A percentile compares a stretch with the other conserved stretches of the same genome.
Conservation (phyloP, 1,140 invertebrate genomes). For the Archivesica marissinica region DNA sequence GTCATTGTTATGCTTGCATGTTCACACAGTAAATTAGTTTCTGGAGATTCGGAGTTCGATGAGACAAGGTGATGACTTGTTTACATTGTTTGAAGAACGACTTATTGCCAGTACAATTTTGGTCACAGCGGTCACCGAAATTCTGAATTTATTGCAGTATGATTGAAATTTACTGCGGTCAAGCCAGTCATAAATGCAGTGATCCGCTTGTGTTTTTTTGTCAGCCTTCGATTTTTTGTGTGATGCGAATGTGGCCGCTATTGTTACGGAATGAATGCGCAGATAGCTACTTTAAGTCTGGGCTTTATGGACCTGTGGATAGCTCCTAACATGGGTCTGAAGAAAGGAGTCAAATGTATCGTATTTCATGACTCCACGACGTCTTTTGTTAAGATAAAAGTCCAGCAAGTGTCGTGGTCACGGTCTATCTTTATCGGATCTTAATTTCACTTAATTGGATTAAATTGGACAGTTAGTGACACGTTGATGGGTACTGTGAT, state of each 20-base stretch:
- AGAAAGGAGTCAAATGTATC: not conserved
- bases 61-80: conserved; percentile 32
- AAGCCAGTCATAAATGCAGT: not conserved
- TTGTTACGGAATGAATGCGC: not conserved
- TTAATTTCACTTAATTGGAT: conserved; percentile 28
- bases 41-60: conserved; percentile 7
- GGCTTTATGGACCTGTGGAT: no score
- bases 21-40: conserved; percentile 43
- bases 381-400: not conserved
- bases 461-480: conserved; percentile 26
- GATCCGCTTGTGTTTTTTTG: no score
- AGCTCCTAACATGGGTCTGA: not conserved
- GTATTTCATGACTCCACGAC: not conserved
- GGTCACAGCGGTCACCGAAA: conserved; percentile 11
- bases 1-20: conserved; percentile 29
- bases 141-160: conserved; percentile 31
- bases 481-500: not conserved
- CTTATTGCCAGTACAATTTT: conserved; percentile 28
- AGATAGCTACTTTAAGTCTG: not conserved
- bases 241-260: not conserved
- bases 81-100: conserved; percentile 34
- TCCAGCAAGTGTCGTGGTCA: conserved; percentile 12
- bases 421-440: conserved; percentile 28
- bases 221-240: no score
- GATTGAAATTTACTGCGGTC: conserved; percentile 56